Conservation (phyloP, 2,888 invertebrate species). For the Patella depressa region DNA sequence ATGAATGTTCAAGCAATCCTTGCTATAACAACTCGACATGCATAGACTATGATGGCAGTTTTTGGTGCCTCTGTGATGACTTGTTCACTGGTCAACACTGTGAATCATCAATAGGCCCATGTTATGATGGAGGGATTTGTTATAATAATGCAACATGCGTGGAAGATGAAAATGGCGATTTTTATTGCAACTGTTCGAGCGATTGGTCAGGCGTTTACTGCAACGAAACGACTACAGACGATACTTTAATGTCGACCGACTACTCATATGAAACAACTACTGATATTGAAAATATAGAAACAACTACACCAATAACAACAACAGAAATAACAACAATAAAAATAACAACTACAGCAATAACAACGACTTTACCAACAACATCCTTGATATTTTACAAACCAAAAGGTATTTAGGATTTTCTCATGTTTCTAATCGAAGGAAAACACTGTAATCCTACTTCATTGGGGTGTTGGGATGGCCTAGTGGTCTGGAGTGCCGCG, state of each 20-base stretch:
- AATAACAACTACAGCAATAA: too few species aligned
- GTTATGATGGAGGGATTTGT: background rate
- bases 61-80: conserved; percentile 31
- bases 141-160: background rate
- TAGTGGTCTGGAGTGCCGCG: too few species aligned
- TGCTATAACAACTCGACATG: conserved; percentile 34
- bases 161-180: background rate
- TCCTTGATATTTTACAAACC: too few species aligned
- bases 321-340: too few species aligned
- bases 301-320: too few species aligned
- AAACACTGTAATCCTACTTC: too few species aligned
- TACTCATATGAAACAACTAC: background rate
- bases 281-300: background rate
- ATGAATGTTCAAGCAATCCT: conserved; percentile 28
- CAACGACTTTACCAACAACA: too few species aligned
- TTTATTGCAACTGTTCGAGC: background rate
- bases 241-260: background rate
- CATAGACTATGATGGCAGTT: conserved; percentile 21
- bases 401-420: too few species aligned
- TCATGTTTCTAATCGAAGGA: too few species aligned
- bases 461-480: too few species aligned
- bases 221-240: background rate
- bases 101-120: background rate
- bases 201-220: background rate
- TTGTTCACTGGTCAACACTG: conserved; percentile 30